phyloP scores from a whole-genome alignment of 2,888 invertebrate species.

The Tortricodes alternella region DNA sequence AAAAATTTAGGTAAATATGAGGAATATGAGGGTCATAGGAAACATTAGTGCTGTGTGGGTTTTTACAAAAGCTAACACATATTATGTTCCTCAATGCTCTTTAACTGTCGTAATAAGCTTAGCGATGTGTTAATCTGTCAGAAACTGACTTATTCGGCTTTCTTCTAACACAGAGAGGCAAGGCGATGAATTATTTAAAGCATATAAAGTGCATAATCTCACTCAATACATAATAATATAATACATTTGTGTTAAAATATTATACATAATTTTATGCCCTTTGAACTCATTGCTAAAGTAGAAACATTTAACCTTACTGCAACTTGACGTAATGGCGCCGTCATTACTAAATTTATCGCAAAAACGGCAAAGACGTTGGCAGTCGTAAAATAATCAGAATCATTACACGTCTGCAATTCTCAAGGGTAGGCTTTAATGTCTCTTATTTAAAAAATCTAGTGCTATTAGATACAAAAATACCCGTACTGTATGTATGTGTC shows the following conservation, averaged over 20 bases:
- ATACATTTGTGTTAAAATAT: no score
- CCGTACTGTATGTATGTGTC: conserved; percentile 15
- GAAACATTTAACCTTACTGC: no score
- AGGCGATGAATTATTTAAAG: no score
- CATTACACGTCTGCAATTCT: background rate
- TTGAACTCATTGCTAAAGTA: no score
- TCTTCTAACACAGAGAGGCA: no score
- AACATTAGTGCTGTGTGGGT: conserved; percentile 29
- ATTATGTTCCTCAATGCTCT: background rate
- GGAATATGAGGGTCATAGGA: conserved; percentile 42
- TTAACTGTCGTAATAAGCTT: background rate
- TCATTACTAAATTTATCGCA: conserved; percentile 1
- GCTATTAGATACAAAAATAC: conserved; percentile 15
- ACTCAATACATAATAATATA: no score
- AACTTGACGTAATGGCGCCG: conserved; percentile 1
- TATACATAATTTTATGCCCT: no score
- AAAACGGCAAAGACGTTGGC: background rate
- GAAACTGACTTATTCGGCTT: no score
- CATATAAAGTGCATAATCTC: no score
- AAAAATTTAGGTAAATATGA: conserved; percentile 50
- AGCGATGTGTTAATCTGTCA: no score
- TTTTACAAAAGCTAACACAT: background rate
- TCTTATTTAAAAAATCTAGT: conserved; percentile 16
- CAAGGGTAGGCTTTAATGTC: conserved; percentile 2
- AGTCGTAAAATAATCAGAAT: conserved; percentile 1